phyloP scores from a whole-genome alignment of 2,888 invertebrate genomes.

The Melikaiella ostensackeni region DNA sequence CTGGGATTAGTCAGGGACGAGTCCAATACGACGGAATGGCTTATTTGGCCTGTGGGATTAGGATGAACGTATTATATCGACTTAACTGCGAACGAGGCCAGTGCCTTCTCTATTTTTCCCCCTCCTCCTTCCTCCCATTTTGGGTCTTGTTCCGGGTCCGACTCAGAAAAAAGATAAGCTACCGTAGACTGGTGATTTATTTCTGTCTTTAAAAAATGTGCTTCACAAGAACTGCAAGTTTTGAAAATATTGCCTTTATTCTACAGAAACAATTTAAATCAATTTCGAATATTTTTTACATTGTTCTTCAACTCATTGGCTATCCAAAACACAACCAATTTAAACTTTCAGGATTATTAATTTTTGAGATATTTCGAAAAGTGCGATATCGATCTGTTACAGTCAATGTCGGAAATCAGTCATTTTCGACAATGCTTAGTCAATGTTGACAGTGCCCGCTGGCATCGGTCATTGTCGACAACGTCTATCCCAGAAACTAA shows the following conservation, averaged over 20 bases:
- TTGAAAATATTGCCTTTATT: too few relatives aligned
- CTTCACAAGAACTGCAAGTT: neutral
- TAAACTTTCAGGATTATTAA: too few relatives aligned
- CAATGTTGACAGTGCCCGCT: too few relatives aligned
- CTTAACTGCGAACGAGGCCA: slow-evolving; percentile 25
- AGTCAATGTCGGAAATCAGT: too few relatives aligned
- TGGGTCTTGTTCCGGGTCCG: slow-evolving; percentile 27
- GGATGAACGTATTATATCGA: slow-evolving; percentile 42
- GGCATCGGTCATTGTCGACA: too few relatives aligned
- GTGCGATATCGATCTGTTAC: too few relatives aligned
- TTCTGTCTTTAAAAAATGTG: neutral
- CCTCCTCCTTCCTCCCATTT: neutral
- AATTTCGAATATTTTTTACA: too few relatives aligned
- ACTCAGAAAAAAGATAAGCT: neutral
- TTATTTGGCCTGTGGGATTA: slow-evolving; percentile 41
- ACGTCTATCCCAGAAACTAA: too few relatives aligned
- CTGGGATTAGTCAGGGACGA: slow-evolving; percentile 42
- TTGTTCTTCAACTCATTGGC: too few relatives aligned
- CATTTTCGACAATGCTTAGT: too few relatives aligned
- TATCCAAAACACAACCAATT: too few relatives aligned
- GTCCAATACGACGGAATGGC: slow-evolving; percentile 15
- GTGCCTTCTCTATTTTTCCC: slow-evolving; percentile 9
- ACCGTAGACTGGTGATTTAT: neutral
- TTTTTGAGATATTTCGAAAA: neutral
- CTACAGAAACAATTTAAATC: too few relatives aligned